Base-by-base conservation (phyloP, 35 echinoderm and acorn worm genomes). In the Chiridota heheva region DNA sequence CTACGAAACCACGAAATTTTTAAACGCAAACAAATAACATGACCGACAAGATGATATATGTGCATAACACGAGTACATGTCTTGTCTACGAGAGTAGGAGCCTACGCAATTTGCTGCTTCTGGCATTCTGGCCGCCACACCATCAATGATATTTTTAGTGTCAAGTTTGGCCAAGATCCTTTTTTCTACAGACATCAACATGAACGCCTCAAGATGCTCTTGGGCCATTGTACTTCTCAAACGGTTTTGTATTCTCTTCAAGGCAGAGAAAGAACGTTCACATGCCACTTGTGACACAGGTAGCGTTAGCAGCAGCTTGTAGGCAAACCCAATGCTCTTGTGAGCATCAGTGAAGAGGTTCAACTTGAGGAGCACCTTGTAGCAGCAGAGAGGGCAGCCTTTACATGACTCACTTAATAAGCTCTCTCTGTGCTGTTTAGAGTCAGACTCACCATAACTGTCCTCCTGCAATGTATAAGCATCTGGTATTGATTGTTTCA, bases 201-300 rank as follows among this genome's bases (percentile, higher is more conserved):
- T 47, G 42, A 45, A 41, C 22, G 69, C 36, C 36, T 47, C 22
- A 46, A 72, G 69, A 72, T 43, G 36, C 60, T n/a, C n/a, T n/a
- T 70, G 67, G 17, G 10, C 15, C 67, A 53, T 53, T 53, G 48
- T 53, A 10, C 22, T 22, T 53, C 48, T 53, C 48, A 53, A 53
- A 53, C 48, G 22, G 48, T 53, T 53, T 53, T 53, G n/a, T 22
- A 53, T 53, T 53, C 10, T 13, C 22, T 13, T 13, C 48, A 53
- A 53, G 48, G 48, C 48, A 53, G 48, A 53, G 10, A 53, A 53
- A 53, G 48, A 53, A 53, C 48, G 48, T n/a, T n/a, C n/a, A n/a
- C n/a, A n/a, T n/a, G n/a, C n/a, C n/a, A n/a, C n/a, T 70, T 70
- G 67, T 35, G 67, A 70, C 67, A 70, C 67, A 70, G 28, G 67